Conservation (phyloP, 2,888 invertebrate species). For the Xylocampa areola region DNA sequence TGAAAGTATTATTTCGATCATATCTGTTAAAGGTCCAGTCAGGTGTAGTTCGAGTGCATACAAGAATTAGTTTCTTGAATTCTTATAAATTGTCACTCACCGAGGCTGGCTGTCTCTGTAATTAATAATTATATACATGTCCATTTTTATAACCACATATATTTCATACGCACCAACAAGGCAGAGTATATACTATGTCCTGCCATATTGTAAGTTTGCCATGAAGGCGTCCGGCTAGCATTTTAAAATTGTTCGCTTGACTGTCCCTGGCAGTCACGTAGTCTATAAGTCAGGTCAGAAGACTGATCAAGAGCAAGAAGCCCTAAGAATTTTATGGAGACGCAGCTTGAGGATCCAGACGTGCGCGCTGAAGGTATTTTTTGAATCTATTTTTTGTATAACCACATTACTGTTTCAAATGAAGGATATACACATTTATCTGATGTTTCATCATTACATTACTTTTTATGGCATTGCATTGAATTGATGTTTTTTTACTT, state of each 20-base stretch:
- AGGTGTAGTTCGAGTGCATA: slow-evolving; percentile 89
- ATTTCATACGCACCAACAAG: slow-evolving; percentile 56
- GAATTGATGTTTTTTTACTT: slow-evolving; percentile 41
- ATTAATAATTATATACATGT: slow-evolving; percentile 66
- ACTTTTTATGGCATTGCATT: slow-evolving; percentile 40
- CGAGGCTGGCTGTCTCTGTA: slow-evolving; percentile 71
- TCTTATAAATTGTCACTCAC: slow-evolving; percentile 74
- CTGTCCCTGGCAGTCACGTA: slow-evolving; percentile 89
- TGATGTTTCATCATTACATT: slow-evolving; percentile 55
- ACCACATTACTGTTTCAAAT: slow-evolving; percentile 74
- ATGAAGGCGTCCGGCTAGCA: slow-evolving; percentile 82
- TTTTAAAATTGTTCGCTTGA: slow-evolving; percentile 89
- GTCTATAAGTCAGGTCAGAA: slow-evolving; percentile 90
- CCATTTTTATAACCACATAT: slow-evolving; percentile 57
- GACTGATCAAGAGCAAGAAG: slow-evolving; percentile 88
- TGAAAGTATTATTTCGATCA: slow-evolving; percentile 88
- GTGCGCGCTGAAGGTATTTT: slow-evolving; percentile 88
- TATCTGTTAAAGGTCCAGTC: slow-evolving; percentile 90
- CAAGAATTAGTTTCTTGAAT: slow-evolving; percentile 83
- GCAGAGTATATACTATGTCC: slow-evolving; percentile 60
- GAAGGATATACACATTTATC: slow-evolving; percentile 57
- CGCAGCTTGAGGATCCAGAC: slow-evolving; percentile 86
- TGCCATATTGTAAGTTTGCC: slow-evolving; percentile 77
- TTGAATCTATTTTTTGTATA: slow-evolving; percentile 87
- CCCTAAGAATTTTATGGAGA: slow-evolving; percentile 87